These are phyloP conservation scores for Homarus americanus DNA, from an alignment of 1,140 invertebrate genomes.

Conservation along the genomic window DNA sequence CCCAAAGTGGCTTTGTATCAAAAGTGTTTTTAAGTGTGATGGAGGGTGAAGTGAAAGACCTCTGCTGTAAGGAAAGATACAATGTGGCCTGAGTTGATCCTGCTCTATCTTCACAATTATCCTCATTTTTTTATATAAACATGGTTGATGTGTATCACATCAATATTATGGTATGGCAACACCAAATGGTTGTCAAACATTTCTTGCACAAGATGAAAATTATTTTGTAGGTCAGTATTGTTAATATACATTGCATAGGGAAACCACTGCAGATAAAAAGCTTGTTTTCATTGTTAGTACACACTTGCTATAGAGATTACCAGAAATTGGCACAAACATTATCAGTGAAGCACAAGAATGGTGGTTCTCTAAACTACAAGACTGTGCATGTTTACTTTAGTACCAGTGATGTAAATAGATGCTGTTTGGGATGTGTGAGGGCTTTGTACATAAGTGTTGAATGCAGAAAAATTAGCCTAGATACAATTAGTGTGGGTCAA, in stretches of 20 bases:
- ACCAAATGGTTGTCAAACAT: constrained; percentile 43
- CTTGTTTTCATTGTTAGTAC: constrained; percentile 47
- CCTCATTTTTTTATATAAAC: constrained; percentile 43
- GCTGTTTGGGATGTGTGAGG: constrained; percentile 60
- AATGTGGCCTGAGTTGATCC: constrained; percentile 52
- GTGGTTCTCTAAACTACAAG: constrained; percentile 57
- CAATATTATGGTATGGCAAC: constrained; percentile 46
- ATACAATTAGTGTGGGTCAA: constrained; percentile 18
- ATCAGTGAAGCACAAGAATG: constrained; percentile 59
- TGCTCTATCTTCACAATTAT: constrained; percentile 45
- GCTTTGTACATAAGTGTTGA: constrained; percentile 61
- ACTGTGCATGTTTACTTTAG: constrained; percentile 41
- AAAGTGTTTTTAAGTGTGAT: not conserved
- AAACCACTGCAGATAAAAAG: constrained; percentile 31
- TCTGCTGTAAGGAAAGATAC: not conserved
- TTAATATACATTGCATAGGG: constrained; percentile 43
- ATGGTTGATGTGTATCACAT: constrained; percentile 67
- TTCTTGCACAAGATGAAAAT: constrained; percentile 65
- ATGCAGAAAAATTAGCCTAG: constrained; percentile 28
- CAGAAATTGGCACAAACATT: constrained; percentile 61
- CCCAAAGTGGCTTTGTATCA: constrained; percentile 12
- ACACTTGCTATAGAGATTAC: constrained; percentile 21
- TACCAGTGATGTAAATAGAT: constrained; percentile 68
- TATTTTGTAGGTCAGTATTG: constrained; percentile 62
- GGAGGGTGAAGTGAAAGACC: constrained; percentile 12